Evolutionary conservation across 2,888 invertebrate species (phyloP), one percentile per base, ranked within the genome.

Genomic region (Caenorhabditis plicata): DNA sequence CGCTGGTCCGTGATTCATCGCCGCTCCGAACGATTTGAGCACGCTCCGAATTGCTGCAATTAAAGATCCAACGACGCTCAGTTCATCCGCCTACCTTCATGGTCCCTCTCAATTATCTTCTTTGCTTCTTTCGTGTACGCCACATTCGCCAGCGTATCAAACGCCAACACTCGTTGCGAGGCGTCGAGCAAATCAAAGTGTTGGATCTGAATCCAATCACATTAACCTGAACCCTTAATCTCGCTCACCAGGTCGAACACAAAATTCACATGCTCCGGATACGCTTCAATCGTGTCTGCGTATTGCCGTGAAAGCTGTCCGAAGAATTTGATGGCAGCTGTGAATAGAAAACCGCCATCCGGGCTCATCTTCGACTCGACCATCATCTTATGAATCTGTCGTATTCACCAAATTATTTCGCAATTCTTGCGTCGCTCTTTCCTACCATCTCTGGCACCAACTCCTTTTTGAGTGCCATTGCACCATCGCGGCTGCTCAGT

Each of bases 81-180:
- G 7, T 44, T n/a, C 13, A 40, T 29, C 17, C 19, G 4, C 35
- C 20, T 3, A 49, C 47, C 41, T 33, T 47, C 32, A 27, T 44
- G 43, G 13, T 55, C 36, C 0, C 35, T 31, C 32, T 46, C 49
- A 11, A 66, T 13, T 3, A 25, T 47, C 13, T 11, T 0, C 39
- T 68, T 68, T 9, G 52, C 58, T 26, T 62, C 61, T 4, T 23
- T 13, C 1, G 50, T 48, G 29, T 32, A 62, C 20, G 51, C 51
- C 9, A 68, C n/a, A 45, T 54, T 54, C n/a, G 62, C 48, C 22
- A 68, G 62, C 13, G 64, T 57, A 31, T 68, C 68, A 11, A 58
- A 61, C 4, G 46, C 58, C 15, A 56, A 42, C 4, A 62, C 25
- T 19, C 68, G 54, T 29, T 44, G 26, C 8, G 31, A 36, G 8